Base-by-base conservation (phyloP, 2,113 vertebrate species). In the Platichthys stellatus region DNA sequence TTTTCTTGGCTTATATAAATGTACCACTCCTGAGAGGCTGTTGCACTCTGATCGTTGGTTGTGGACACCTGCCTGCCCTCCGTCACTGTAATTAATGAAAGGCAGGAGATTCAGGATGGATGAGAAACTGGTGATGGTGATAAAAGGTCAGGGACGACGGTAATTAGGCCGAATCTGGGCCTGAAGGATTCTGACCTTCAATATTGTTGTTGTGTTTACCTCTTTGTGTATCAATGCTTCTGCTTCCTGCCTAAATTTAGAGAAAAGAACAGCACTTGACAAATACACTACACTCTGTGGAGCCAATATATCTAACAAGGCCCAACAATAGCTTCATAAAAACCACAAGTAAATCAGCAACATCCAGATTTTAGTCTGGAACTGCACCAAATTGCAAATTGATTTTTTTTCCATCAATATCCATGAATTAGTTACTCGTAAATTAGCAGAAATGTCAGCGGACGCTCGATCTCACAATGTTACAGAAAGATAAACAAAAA, bases 71-170 rank as follows among this genome's bases (percentile, higher is more conserved):
- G 64, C 54, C 63, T 61, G 65, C 61, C 23, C 20, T 69, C 58
- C 64, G 67, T 68, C 65, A 65, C 4, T 70, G 35, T 66, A 69
- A 88, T 71, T 83, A 76, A 82, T 80, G 59, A 45, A 64, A 54
- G 67, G 20, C 40, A 59, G 17, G 45, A 69, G 45, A 73, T 40
- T 0, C 5, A 71, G 23, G 26, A 76, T 53, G 47, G 64, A 80
- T 64, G 74, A 73, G 54, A 61, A 38, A 4, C 15, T 31, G 21
- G 12, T 12, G 13, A 70, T 76, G 53, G 47, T 60, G 74, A 69
- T 68, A 83, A 75, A 75, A 78, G 21, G 58, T 74, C 49, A 20
- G 35, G 60, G 20, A 65, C 20, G 18, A 17, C 0, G 20, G 14
- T 71, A 76, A 81, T 71, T 49, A 77, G n/a, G 18, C 47, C 57